Percentiles rank a stretch among this genome's conserved stretches.
These are phyloP conservation scores for Crocidura indochinensis DNA, from an alignment of 2,797 vertebrate genomes.

Conservation along the genomic window DNA sequence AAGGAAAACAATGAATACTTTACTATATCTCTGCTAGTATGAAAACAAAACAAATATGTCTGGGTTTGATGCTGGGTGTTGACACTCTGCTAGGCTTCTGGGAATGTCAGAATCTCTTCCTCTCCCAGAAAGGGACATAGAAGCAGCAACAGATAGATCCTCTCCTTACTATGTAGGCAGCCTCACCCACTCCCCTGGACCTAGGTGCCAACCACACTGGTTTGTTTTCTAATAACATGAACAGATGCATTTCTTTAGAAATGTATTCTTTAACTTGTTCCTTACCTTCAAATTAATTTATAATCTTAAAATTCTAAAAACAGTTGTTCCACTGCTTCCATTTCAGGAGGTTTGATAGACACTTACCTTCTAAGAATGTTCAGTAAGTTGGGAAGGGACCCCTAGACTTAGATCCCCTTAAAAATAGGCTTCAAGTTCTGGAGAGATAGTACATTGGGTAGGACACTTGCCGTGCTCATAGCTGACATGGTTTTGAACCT, in stretches of 20 bases:
- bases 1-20: background rate
- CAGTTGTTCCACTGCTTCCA: background rate
- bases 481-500: no score
- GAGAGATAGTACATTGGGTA: no score
- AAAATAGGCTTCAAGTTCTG: background rate
- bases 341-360: background rate
- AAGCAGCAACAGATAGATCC: background rate
- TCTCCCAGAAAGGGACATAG: background rate
- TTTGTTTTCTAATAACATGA: background rate
- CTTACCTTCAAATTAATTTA: background rate
- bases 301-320: slow-evolving; percentile 5
- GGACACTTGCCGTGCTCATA: no score
- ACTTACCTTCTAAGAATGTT: background rate
- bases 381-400: background rate
- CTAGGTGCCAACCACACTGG: background rate
- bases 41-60: background rate
- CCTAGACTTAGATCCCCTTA: background rate
- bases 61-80: background rate
- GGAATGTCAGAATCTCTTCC: no score
- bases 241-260: background rate
- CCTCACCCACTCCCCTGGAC: background rate
- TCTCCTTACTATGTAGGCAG: background rate
- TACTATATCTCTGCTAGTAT: background rate
- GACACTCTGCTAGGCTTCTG: no score
- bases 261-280: background rate